phyloP scores from a whole-genome alignment of 1,140 invertebrate species.

The Aphaenogaster rudis region DNA sequence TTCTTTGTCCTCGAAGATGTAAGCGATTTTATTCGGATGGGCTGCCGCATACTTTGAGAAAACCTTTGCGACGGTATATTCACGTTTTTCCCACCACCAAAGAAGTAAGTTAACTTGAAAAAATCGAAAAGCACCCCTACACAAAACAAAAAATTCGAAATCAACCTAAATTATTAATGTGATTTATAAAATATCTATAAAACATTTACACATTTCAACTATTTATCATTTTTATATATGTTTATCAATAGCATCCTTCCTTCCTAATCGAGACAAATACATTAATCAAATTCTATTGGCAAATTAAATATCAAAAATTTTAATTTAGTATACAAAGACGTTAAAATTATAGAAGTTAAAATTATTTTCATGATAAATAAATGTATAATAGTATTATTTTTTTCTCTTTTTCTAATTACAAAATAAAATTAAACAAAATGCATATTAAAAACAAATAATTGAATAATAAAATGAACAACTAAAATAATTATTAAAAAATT shows the following conservation, averaged over 20 bases:
- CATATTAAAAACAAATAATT: not conserved
- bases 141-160: conserved; percentile 42
- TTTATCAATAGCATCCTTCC: not conserved
- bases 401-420: not conserved
- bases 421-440: not conserved
- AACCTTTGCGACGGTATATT: conserved; percentile 88
- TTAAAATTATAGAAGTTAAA: not conserved
- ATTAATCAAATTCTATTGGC: not conserved
- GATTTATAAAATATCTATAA: not conserved
- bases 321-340: not conserved
- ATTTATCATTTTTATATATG: not conserved
- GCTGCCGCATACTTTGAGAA: conserved; percentile 88
- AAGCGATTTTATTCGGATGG: conserved; percentile 90
- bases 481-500: not conserved
- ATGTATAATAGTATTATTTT: not conserved
- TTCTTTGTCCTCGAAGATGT: conserved; percentile 91
- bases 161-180: not conserved
- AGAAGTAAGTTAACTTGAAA: conserved; percentile 84
- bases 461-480: not conserved
- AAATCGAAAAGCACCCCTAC: conserved; percentile 86
- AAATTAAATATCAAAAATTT: not conserved
- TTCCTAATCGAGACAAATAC: not conserved
- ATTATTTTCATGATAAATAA: not conserved
- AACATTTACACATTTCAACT: too few relatives aligned
- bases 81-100: conserved; percentile 87